Evolutionary conservation across 2,113 vertebrate genomes (phyloP), one percentile per base, ranked within the genome.

Genomic region (Pipra filicauda): DNA sequence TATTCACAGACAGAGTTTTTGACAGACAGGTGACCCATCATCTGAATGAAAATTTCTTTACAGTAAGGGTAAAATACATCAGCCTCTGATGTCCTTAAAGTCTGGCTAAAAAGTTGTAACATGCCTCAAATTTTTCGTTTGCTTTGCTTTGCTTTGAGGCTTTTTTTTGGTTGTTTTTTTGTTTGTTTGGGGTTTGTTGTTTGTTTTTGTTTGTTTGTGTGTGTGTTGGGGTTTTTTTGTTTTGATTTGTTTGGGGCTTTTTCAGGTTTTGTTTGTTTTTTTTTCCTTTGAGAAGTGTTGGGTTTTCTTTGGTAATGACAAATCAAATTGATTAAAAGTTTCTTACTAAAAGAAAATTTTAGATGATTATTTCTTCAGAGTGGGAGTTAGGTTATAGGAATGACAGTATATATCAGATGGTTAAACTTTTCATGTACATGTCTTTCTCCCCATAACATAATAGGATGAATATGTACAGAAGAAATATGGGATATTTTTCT

Each of bases 61-160:
- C 44, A 59, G 10, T 15, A 64, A 72, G 13, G 14, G 6, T 54
- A n/a, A 35, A 83, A 73, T 64, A 35, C 18, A n/a, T 17, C 44
- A 58, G 15, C 6, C 15, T 55, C 7, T 71, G 37, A 54, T 20
- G 9, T 44, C 9, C 20, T 70, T 59, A 26, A 79, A 51, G 11
- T 46, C 44, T 73, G 15, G 11, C 83, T 83, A 58, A 72, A 75
- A 83, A 69, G 2, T 39, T 83, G 22, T 8, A 79, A 35, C 1
- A 10, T 18, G 4, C 2, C 12, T 39, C 46, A 89, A 48, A 2
- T 7, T 83, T 88, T 73, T 44, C 0, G 1, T 78, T 74, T 13
- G 0, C 2, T 83, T 72, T 74, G 5, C 8, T 81, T 85, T 49
- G 13, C 0, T 21, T 51, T 55, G 14, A 20, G 20, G 2, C 0